These are phyloP conservation scores for Platycercus adscitus DNA, from an alignment of 2,113 vertebrate species.

Conservation along the genomic window DNA sequence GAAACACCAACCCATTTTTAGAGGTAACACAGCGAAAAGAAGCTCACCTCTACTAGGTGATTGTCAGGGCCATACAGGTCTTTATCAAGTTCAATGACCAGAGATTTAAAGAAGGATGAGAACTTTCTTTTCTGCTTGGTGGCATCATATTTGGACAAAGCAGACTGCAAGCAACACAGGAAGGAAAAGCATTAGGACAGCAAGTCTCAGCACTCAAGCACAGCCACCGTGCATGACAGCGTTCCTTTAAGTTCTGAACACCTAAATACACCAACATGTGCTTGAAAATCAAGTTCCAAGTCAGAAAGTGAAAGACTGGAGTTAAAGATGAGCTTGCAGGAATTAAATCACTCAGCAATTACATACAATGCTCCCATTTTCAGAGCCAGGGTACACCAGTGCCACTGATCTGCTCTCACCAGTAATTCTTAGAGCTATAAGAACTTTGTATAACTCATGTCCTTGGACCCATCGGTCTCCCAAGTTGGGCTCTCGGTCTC, in stretches of 20 bases:
- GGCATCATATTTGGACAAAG: conserved; percentile 97
- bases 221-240: not conserved
- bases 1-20: not conserved
- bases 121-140: conserved; percentile 99
- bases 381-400: not conserved
- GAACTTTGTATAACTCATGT: conserved; percentile 32
- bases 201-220: conserved; percentile 20
- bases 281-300: conserved; percentile 5
- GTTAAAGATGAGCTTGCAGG: not conserved
- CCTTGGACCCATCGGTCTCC: conserved; percentile 32
- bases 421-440: conserved; percentile 32
- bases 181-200: conserved; percentile 50
- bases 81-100: conserved; percentile 99
- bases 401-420: conserved; percentile 47
- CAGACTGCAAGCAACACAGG: conserved; percentile 83
- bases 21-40: conserved; percentile 19
- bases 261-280: not conserved
- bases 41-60: conserved; percentile 96
- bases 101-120: conserved; percentile 99
- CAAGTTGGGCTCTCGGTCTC: conserved; percentile 29
- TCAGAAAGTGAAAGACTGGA: conserved; percentile 17
- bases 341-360: not conserved
- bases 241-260: not conserved
- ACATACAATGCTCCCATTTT: not conserved
- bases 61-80: conserved; percentile 99